These are phyloP conservation scores for Dolichotis patagonum DNA, from an alignment of 2,113 vertebrate genomes.

Conservation along the genomic window DNA sequence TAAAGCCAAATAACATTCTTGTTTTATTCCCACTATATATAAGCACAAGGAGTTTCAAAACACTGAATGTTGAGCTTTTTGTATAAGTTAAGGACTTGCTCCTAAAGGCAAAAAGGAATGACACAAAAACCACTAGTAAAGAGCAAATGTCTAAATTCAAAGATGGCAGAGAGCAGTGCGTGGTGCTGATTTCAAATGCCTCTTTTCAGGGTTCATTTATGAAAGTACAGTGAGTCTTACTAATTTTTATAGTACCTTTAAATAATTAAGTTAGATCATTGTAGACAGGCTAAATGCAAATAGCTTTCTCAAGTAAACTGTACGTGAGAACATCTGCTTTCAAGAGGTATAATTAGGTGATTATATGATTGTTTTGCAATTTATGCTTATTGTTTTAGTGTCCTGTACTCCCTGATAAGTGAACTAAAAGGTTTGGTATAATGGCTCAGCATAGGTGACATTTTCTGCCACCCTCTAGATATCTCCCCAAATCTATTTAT, in stretches of 20 bases:
- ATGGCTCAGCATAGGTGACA: not conserved
- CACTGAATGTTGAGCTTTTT: not conserved
- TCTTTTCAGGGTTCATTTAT: not conserved
- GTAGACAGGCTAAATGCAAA: not conserved
- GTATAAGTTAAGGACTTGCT: not conserved
- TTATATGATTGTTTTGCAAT: not conserved
- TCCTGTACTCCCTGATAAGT: not conserved
- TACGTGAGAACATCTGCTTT: not conserved
- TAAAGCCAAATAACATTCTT: not conserved
- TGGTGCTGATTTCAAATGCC: not conserved
- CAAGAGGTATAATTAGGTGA: not conserved
- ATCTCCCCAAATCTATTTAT: not conserved
- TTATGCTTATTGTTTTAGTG: constrained; percentile 2
- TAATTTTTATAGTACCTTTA: constrained; percentile 27
- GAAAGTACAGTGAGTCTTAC: not conserved
- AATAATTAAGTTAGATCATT: not conserved
- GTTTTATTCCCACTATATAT: not conserved
- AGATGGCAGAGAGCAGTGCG: not conserved
- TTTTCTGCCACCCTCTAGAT: not conserved
- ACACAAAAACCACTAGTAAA: not conserved
- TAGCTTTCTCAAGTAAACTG: constrained; percentile 5
- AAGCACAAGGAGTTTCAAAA: constrained; percentile 19
- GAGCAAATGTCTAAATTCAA: not conserved
- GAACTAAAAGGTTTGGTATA: not conserved
- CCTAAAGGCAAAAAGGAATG: not conserved